Conservation (phyloP, 2,888 invertebrate species). For the Margaritifera margaritifera region DNA sequence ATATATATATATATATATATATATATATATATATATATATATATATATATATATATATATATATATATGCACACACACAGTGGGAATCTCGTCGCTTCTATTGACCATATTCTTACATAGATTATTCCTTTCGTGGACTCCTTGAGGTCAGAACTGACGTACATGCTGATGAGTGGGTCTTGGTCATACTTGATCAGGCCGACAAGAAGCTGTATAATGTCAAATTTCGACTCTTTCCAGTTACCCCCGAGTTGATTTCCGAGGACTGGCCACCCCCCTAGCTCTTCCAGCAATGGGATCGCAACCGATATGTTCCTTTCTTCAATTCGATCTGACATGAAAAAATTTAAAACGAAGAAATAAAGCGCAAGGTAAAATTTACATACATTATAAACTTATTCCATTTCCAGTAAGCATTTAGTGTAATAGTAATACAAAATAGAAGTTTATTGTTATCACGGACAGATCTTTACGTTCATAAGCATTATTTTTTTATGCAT, state of each 20-base stretch:
- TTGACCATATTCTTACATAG: conserved; percentile 78
- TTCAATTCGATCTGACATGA: conserved; percentile 79
- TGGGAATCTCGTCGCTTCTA: too few relatives aligned
- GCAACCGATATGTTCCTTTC: conserved; percentile 76
- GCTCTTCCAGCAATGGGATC: conserved; percentile 76
- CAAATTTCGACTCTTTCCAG: conserved; percentile 78
- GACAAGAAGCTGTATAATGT: conserved; percentile 76
- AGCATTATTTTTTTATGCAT: too few relatives aligned
- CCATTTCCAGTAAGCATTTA: too few relatives aligned
- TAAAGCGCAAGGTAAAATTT: too few relatives aligned
- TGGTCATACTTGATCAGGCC: conserved; percentile 81
- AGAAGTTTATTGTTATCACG: too few relatives aligned
- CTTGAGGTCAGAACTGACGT: conserved; percentile 89
- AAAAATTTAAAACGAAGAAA: not conserved
- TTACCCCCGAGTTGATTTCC: conserved; percentile 32
- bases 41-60: too few relatives aligned
- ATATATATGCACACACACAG: too few relatives aligned
- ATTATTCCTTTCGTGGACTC: conserved; percentile 90
- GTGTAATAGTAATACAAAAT: too few relatives aligned
- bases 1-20: too few relatives aligned
- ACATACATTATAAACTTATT: too few relatives aligned
- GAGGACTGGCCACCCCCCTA: conserved; percentile 89
- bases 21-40: too few relatives aligned
- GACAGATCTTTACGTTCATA: too few relatives aligned
- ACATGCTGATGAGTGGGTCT: conserved; percentile 53